Evolutionary conservation across 2,113 vertebrate genomes (phyloP).

Genomic region (Calyptommatus sinebrachiatus): DNA sequence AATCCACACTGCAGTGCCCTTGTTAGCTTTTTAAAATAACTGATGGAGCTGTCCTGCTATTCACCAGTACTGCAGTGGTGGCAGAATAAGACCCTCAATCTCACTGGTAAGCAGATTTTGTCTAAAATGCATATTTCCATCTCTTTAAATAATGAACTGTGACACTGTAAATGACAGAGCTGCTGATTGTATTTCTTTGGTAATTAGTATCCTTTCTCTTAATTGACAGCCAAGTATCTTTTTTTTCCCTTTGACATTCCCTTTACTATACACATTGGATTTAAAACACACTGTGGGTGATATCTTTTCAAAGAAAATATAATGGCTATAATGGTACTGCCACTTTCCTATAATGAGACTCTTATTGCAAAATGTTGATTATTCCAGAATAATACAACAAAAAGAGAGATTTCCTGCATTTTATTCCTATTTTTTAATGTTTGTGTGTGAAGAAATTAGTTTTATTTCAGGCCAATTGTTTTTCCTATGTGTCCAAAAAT

Average conservation of each 20-base stretch:
- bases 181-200: constrained; percentile 45
- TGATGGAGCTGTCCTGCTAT: constrained; percentile 29
- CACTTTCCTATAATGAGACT: constrained; percentile 56
- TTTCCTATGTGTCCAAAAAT: constrained; percentile 13
- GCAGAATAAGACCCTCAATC: constrained; percentile 42
- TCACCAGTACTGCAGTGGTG: constrained; percentile 33
- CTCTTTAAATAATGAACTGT: constrained; percentile 63
- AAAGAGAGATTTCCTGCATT: constrained; percentile 37
- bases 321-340: constrained; percentile 50
- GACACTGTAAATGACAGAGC: constrained; percentile 54
- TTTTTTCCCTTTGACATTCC: constrained; percentile 39
- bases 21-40: constrained; percentile 35
- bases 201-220: constrained; percentile 40
- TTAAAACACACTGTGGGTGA: constrained; percentile 41
- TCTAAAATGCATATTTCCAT: constrained; percentile 55
- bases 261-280: constrained; percentile 31
- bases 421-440: constrained; percentile 47
- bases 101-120: constrained; percentile 52
- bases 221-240: constrained; percentile 46
- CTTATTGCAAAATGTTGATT: constrained; percentile 59
- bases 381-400: constrained; percentile 7
- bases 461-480: constrained; percentile 44
- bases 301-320: constrained; percentile 52
- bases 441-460: constrained; percentile 46
- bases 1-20: constrained; percentile 13